Evolutionary conservation across 2,113 vertebrate species (phyloP).

Genomic region (Halichoeres trimaculatus): DNA sequence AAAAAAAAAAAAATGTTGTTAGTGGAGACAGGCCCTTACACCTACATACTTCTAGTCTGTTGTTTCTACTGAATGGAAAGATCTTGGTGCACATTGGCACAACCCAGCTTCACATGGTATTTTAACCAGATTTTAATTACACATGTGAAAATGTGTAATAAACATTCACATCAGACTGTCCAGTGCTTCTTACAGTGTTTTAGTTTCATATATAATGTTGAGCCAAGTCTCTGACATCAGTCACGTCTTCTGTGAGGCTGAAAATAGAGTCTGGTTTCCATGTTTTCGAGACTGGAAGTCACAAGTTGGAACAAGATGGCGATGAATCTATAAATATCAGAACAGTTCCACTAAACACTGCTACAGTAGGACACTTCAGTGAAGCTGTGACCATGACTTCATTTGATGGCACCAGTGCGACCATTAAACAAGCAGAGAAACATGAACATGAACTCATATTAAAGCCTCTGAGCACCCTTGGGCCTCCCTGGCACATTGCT

Average conservation of each 20-base stretch:
- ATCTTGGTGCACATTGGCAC: no score
- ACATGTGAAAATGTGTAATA: no score
- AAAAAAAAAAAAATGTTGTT: no score
- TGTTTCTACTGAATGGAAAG: no score
- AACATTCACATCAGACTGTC: background rate
- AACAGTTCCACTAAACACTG: background rate
- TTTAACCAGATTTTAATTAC: no score
- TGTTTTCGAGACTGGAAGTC: background rate
- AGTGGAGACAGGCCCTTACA: no score
- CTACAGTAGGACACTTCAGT: constrained; percentile 1
- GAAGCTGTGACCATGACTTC: constrained; percentile 9
- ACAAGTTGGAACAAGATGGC: background rate
- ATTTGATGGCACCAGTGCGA: background rate
- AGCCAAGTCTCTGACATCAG: background rate
- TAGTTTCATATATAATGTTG: background rate
- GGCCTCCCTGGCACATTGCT: constrained; percentile 1
- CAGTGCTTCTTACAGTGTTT: background rate
- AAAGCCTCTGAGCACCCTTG: background rate
- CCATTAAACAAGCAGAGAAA: constrained; percentile 14
- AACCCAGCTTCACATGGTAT: no score
- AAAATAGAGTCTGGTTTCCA: background rate
- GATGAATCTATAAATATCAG: background rate
- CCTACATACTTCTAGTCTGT: no score
- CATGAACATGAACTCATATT: background rate
- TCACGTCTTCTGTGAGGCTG: background rate